Evolutionary conservation across 2,113 vertebrate genomes (phyloP).

Genomic region (Notarius quadriscutis): DNA sequence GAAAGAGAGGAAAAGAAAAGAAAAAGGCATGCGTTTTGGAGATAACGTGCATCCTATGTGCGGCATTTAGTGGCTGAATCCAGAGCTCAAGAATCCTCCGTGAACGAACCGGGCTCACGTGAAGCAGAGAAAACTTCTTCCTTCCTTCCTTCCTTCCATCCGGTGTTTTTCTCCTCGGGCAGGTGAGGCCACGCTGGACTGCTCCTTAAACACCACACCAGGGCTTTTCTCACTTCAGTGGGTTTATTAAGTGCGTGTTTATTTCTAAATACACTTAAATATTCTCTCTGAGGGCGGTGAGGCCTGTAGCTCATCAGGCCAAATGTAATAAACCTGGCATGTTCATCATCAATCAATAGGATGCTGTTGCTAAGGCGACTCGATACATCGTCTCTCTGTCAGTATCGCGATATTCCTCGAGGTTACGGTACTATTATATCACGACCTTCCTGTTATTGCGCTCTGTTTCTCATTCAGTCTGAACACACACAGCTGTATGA

Average conservation of each 20-base stretch:
- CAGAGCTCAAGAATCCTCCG: not conserved
- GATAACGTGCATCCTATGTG: not conserved
- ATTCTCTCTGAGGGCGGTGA: not conserved
- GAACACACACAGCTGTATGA: not conserved
- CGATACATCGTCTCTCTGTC: not conserved
- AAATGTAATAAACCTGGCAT: not conserved
- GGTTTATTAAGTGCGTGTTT: not conserved
- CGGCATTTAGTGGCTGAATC: not conserved
- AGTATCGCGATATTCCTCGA: not conserved
- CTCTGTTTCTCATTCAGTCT: not conserved
- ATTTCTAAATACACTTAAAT: too few species aligned
- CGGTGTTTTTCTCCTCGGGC: not conserved
- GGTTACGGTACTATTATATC: not conserved
- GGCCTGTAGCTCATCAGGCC: not conserved
- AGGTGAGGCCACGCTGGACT: constrained; percentile 2
- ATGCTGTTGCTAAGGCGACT: constrained; percentile 5
- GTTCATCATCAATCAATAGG: not conserved
- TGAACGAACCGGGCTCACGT: not conserved
- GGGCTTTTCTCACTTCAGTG: not conserved
- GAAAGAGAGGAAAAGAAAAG: not conserved
- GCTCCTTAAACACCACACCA: too few species aligned
- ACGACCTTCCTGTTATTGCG: not conserved
- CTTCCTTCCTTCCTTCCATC: not conserved
- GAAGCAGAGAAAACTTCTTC: not conserved
- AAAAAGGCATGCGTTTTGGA: not conserved